Evolutionary conservation across 2,797 vertebrate genomes (phyloP).

Genomic region (Pangasius djambal): DNA sequence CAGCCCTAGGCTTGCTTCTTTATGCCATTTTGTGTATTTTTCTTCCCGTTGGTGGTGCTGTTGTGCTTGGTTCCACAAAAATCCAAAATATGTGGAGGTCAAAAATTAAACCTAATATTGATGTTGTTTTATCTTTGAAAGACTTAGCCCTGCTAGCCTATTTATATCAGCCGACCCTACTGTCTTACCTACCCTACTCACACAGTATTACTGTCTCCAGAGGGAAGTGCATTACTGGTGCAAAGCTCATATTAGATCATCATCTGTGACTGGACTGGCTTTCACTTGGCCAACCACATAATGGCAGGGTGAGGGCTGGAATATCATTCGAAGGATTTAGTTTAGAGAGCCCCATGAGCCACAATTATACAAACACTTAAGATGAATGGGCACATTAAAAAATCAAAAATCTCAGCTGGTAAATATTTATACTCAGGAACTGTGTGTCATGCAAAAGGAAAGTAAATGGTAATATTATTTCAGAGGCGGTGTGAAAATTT

Average conservation of each 20-base stretch:
- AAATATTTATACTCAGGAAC: slow-evolving; percentile 31
- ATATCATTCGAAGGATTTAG: slow-evolving; percentile 42
- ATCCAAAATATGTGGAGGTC: not conserved
- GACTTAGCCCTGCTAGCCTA: not conserved
- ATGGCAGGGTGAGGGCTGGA: slow-evolving; percentile 33
- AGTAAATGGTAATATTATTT: not conserved
- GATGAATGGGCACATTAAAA: slow-evolving; percentile 44
- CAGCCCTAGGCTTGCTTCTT: not conserved
- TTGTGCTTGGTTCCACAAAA: not conserved
- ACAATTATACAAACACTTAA: slow-evolving; percentile 36
- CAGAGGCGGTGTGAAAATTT: slow-evolving; percentile 13
- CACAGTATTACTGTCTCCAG: slow-evolving; percentile 3
- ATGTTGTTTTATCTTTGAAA: not conserved
- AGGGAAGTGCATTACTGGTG: slow-evolving; percentile 14
- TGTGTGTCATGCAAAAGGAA: not conserved
- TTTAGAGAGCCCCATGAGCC: slow-evolving; percentile 14
- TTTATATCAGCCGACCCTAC: not conserved
- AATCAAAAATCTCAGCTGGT: slow-evolving; percentile 17
- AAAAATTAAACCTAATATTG: not conserved
- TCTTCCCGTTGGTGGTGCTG: not conserved
- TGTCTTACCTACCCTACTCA: slow-evolving; percentile 28
- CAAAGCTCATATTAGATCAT: slow-evolving; percentile 25
- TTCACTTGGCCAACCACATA: slow-evolving; percentile 40
- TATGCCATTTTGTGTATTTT: not conserved
- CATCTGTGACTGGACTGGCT: slow-evolving; percentile 12